phyloP scores from a whole-genome alignment of 2,113 vertebrate species.

The Cercocebus atys region DNA sequence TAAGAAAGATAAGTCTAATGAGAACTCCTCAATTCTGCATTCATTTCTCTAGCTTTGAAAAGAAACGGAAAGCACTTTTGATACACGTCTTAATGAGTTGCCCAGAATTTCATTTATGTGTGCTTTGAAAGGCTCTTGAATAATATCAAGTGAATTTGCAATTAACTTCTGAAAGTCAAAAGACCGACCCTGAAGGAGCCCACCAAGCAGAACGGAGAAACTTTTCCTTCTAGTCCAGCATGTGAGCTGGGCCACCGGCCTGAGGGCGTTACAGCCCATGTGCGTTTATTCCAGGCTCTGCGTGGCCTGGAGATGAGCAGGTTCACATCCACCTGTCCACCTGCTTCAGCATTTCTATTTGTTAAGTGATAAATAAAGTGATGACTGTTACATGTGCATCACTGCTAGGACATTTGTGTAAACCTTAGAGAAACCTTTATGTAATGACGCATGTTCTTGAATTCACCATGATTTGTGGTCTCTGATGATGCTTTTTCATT shows the following conservation, averaged over 20 bases:
- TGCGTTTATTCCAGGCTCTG: neutral
- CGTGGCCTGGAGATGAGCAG: neutral
- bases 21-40: neutral
- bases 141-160: neutral
- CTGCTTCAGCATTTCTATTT: neutral
- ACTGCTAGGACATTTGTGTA: neutral
- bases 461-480: too few relatives aligned
- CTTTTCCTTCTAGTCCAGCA: too few relatives aligned
- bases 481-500: rapidly evolving
- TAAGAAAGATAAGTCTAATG: neutral
- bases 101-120: neutral
- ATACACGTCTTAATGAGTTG: neutral
- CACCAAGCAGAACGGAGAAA: neutral
- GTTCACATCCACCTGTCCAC: neutral
- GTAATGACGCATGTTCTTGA: rapidly evolving
- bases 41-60: neutral
- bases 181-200: neutral
- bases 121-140: neutral
- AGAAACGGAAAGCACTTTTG: neutral
- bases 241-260: rapidly evolving
- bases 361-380: neutral
- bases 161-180: neutral
- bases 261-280: rapidly evolving
- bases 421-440: neutral
- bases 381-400: rapidly evolving